These are phyloP conservation scores for Lagenorhynchus albirostris DNA, from an alignment of 2,113 vertebrate genomes.

Conservation along the genomic window DNA sequence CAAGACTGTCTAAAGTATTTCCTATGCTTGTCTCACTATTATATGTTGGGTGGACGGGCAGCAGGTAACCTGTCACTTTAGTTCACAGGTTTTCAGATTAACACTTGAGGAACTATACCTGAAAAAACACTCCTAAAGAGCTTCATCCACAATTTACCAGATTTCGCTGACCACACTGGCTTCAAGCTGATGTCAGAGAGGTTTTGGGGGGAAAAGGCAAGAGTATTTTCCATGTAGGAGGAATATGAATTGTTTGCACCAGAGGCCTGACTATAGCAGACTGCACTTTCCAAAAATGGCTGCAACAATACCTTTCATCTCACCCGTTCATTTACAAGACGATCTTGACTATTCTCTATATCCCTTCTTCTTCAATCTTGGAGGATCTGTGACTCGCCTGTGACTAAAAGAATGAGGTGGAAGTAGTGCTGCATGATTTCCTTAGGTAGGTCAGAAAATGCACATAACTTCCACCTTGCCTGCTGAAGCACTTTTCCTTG, in stretches of 20 bases:
- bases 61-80: not conserved
- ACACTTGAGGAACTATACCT: not conserved
- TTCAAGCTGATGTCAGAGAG: not conserved
- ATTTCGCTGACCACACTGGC: not conserved
- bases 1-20: not conserved
- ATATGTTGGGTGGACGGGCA: not conserved
- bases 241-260: not conserved
- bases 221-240: not conserved
- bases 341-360: not conserved
- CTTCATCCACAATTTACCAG: not conserved
- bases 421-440: not conserved
- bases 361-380: not conserved
- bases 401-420: not conserved
- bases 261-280: not conserved
- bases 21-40: not conserved
- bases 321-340: not conserved
- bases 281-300: not conserved
- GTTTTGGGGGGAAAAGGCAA: not conserved
- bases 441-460: not conserved
- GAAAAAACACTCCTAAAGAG: not conserved
- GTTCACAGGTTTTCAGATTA: conserved; percentile 23
- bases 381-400: not conserved
- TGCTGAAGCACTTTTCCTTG: not conserved
- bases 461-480: not conserved
- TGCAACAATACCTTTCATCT: not conserved